Evolutionary conservation across 1,140 invertebrate genomes (phyloP).

Genomic region (Aphidius ervi): DNA sequence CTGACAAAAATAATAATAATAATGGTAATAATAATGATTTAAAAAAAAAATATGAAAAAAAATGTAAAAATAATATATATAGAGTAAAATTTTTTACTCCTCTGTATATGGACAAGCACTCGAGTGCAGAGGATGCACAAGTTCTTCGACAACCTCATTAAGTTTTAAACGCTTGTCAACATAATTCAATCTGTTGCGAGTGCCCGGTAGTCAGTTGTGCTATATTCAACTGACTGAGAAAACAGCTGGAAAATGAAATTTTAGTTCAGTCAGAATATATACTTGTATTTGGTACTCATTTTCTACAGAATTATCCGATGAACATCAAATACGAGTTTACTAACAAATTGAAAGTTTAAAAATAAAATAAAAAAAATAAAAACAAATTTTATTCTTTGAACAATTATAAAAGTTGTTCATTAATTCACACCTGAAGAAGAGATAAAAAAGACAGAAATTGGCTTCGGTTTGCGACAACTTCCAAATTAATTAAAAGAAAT

Average conservation of each 20-base stretch:
- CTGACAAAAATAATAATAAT: background rate
- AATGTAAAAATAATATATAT: no score
- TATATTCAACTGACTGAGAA: slow-evolving; percentile 5
- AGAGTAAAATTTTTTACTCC: background rate
- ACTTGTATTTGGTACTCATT: background rate
- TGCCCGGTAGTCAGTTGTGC: background rate
- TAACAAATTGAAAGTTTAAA: background rate
- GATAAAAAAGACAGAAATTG: background rate
- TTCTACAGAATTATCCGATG: background rate
- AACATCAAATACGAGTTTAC: background rate
- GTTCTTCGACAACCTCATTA: slow-evolving; percentile 13
- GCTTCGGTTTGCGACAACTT: background rate
- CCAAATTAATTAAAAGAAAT: background rate
- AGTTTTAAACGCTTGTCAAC: slow-evolving; percentile 15
- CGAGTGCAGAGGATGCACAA: background rate
- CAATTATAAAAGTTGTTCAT: slow-evolving; percentile 19
- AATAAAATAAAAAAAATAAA: no score
- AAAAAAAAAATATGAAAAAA: no score
- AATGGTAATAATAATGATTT: no score
- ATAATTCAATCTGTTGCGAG: slow-evolving; percentile 15
- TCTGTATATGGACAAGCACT: background rate
- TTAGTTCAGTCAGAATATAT: background rate
- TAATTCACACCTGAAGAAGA: slow-evolving; percentile 1
- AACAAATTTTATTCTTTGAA: background rate
- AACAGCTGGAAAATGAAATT: slow-evolving; percentile 11